Base-by-base conservation (phyloP, 2,113 vertebrate genomes). In the Heterotis niloticus region DNA sequence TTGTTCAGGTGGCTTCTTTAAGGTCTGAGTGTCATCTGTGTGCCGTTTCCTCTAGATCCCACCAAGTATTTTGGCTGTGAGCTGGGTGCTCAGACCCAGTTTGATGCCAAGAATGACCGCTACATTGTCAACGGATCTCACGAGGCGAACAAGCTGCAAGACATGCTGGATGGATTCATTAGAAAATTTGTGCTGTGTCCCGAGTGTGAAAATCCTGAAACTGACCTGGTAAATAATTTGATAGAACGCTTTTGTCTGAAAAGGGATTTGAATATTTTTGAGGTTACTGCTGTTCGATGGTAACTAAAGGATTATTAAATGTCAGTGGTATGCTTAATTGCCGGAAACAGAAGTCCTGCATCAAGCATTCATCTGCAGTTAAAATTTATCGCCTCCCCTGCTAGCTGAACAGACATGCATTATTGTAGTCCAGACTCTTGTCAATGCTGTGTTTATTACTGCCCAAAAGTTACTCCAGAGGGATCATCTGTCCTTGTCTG, bases 1-100 rank as follows among this genome's bases (percentile, higher is more conserved):
- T 24, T 29, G 5, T 79, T 24, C 20, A 1, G 26, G 9, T 24
- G 1, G 13, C 18, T 71, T 28, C 14, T 72, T 16, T 59, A 16
- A 13, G 62, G n/a, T 29, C 3, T 29, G 60, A 34, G 66, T 10
- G 5, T 28, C 52, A 5, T 13, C 5, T 44, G 26, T 13, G 10
- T 54, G 64, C n/a, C 75, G 0, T 23, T 78, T 71, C 3, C 29
- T 1, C 0, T 78, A 98, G 97, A 98, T 95, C 98, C 98, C 86
- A 99, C 97, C 95, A 99, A 99, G 95, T 99, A 95, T 95, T 99
- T 99, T 95, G 98, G 98, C 94, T 99, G 97, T 93, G 98, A 99
- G 92, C 95, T 99, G 91, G 97, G 98, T 88, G 98, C 98, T 91
- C 98, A 99, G 94, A 99, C 97, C 94, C 98, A 99, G 96, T 99